A percentile compares a stretch with the other conserved stretches of the same genome.
These are phyloP conservation scores for Ophion ventricosus DNA, from an alignment of 2,888 invertebrate species.

Conservation along the genomic window DNA sequence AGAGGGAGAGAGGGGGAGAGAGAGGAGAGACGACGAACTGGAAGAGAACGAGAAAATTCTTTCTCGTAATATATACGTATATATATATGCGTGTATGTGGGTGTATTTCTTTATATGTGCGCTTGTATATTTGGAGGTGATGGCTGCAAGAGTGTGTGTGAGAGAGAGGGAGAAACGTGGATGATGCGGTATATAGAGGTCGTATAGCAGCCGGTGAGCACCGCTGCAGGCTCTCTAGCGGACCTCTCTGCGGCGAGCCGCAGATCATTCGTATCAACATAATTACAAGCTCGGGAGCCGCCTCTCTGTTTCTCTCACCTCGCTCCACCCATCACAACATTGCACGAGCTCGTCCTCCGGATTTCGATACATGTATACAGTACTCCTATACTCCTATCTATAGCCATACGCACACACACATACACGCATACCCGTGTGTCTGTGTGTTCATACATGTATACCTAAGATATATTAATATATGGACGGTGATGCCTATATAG, in stretches of 20 bases:
- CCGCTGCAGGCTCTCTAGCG: constrained; percentile 78
- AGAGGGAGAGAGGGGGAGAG: neutral
- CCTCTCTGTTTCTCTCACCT: constrained; percentile 83
- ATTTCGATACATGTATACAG: constrained; percentile 20
- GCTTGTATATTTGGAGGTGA: neutral
- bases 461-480: neutral
- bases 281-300: constrained; percentile 84
- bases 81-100: neutral
- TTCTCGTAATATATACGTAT: neutral
- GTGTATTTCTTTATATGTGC: constrained; percentile 4
- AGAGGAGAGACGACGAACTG: constrained; percentile 15
- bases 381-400: neutral
- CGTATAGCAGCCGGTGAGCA: constrained; percentile 78
- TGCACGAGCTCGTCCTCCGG: constrained; percentile 75
- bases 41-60: constrained; percentile 32
- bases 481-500: constrained; percentile 8
- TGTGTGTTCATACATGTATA: neutral
- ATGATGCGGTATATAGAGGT: constrained; percentile 51
- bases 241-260: constrained; percentile 80
- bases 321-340: constrained; percentile 82
- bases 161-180: constrained; percentile 51
- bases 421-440: neutral
- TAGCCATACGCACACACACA: neutral
- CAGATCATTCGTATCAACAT: constrained; percentile 84
- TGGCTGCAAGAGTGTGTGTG: neutral